Percentiles rank a stretch among this genome's conserved stretches.
Conservation (phyloP, 2,888 invertebrate genomes). For the Nezara viridula region DNA sequence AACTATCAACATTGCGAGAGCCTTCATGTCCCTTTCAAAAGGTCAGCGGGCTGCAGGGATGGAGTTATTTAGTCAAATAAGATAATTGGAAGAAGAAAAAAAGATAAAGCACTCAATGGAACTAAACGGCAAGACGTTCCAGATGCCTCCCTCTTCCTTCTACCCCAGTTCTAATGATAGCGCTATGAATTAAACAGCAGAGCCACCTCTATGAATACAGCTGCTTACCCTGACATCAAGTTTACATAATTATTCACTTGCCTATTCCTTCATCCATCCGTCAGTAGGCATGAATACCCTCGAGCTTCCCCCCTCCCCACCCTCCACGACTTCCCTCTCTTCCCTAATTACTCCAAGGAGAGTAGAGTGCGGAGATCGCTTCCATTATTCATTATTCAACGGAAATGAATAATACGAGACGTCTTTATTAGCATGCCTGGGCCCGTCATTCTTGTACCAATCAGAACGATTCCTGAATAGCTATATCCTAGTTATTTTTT, state of each 20-base stretch:
- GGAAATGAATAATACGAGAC: conserved; percentile 25
- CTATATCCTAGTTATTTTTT: not conserved
- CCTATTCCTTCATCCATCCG: conserved; percentile 42
- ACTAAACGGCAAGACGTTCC: not conserved
- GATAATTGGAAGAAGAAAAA: not conserved
- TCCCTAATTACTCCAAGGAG: conserved; percentile 28
- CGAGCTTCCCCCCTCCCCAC: not conserved
- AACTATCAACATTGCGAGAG: too few relatives aligned
- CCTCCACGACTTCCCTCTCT: not conserved
- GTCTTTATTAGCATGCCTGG: conserved; percentile 22
- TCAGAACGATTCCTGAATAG: not conserved
- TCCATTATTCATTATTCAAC: conserved; percentile 32
- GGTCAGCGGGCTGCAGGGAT: too few relatives aligned
- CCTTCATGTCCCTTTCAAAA: too few relatives aligned
- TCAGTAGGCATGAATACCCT: conserved; percentile 42
- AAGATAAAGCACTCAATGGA: not conserved
- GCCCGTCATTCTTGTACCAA: not conserved
- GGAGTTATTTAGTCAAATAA: too few relatives aligned
- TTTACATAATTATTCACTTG: conserved; percentile 48
- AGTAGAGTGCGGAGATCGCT: conserved; percentile 35
- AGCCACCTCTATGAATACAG: conserved; percentile 29
- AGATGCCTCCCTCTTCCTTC: not conserved
- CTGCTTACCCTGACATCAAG: conserved; percentile 25
- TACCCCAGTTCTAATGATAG: conserved; percentile 27
- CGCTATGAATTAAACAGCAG: conserved; percentile 42